A percentile compares a stretch with the other conserved stretches of the same genome.
phyloP scores from a whole-genome alignment of 2,113 vertebrate species.

The Xerus inauris region DNA sequence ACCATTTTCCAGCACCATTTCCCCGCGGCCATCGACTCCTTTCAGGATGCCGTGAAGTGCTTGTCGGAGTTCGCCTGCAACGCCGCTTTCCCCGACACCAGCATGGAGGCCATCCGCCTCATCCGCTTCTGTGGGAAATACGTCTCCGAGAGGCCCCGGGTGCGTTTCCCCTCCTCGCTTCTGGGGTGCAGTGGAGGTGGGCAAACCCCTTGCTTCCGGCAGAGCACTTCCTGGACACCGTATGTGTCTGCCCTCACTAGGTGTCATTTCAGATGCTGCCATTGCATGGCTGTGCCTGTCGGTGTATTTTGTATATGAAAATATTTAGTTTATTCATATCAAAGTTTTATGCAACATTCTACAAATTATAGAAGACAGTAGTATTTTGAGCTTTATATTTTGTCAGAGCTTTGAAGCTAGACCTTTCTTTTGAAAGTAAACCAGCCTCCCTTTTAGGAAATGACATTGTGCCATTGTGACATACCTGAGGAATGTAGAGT shows the following conservation, averaged over 20 bases:
- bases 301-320: background rate
- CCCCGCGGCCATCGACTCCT: conserved; percentile 97
- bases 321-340: background rate
- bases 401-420: background rate
- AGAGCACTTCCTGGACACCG: background rate
- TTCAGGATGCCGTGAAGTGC: conserved; percentile 98
- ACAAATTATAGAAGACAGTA: background rate
- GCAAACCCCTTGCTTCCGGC: background rate
- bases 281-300: background rate
- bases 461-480: background rate
- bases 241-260: background rate
- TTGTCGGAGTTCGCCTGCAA: conserved; percentile 99
- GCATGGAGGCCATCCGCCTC: conserved; percentile 98
- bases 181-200: background rate
- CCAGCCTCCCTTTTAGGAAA: background rate
- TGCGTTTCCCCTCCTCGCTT: conserved; percentile 65
- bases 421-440: conserved; percentile 35
- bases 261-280: background rate
- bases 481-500: background rate
- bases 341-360: background rate
- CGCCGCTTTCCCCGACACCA: conserved; percentile 96
- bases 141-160: conserved; percentile 95
- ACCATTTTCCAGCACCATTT: conserved; percentile 97
- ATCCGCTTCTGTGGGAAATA: conserved; percentile 98
- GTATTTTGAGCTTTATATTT: background rate